Evolutionary conservation across 2,797 vertebrate species (phyloP), one percentile per base, ranked within the genome.

Genomic region (Xerus rutilus): DNA sequence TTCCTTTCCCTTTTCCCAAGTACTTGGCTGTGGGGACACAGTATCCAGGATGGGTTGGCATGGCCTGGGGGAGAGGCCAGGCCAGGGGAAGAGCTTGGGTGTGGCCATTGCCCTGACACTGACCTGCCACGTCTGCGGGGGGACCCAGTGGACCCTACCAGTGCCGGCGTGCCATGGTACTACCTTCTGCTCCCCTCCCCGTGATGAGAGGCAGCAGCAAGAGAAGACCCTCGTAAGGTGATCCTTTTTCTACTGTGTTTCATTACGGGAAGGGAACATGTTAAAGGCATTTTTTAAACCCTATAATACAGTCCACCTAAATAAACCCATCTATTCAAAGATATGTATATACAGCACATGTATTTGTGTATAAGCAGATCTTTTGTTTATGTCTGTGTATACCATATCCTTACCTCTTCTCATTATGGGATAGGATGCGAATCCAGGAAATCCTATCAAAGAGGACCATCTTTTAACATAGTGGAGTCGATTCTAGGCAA

Each of bases 301-400:
- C 62, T 69, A 7, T 69, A 25, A 74, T 79, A 45, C 30, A 78
- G 87, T 91, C 86, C 35, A 93, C 89, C 84, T 76, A 93, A 92
- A 91, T 74, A 89, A 85, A 94, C 54, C 70, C 45, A 23, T 95
- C 54, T 73, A 30, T 86, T 94, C 67, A 18, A 47, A 62, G 67
- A 54, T 45, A 47, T 76, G 67, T 92, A 13, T 91, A 87, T 62
- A 32, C 5, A 96, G 77, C 91, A 81, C 81, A 43, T 84, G 70
- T 93, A 85, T 95, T 95, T 97, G 76, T 54, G 18, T 92, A 45
- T 52, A 74, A 15, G 21, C 79, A 88, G 62, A 67, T n/a, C 45
- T 92, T 88, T 95, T 96, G 96, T 95, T 95, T 97, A 96, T 73
- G 93, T 87, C 94, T 97, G 32, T 93, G 76, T 96, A 85, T 79